Percentiles rank a stretch among this genome's conserved stretches.
These are phyloP conservation scores for Dryas iulia DNA, from an alignment of 1,140 invertebrate genomes.

Conservation along the genomic window DNA sequence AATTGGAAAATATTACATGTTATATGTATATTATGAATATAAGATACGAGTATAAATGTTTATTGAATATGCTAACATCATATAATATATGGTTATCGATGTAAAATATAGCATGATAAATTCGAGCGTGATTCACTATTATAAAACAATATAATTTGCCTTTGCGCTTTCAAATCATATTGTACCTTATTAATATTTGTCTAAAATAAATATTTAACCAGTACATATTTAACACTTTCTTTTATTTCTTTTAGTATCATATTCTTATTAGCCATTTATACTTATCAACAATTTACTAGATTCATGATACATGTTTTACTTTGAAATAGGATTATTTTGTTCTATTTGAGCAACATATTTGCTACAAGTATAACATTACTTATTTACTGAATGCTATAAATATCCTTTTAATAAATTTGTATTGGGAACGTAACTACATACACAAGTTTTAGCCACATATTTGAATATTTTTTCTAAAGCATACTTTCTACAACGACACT, in stretches of 20 bases:
- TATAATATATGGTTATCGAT: constrained; percentile 59
- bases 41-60: constrained; percentile 49
- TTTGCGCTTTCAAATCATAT: constrained; percentile 68
- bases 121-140: constrained; percentile 52
- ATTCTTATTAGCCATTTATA: background rate
- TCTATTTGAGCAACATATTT: background rate
- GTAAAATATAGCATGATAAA: constrained; percentile 60
- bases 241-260: constrained; percentile 35
- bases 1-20: constrained; percentile 44
- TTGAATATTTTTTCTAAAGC: background rate
- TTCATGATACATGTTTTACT: background rate
- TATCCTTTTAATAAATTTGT: background rate
- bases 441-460: background rate
- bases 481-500: constrained; percentile 6
- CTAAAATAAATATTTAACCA: constrained; percentile 77
- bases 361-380: background rate
- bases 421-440: background rate
- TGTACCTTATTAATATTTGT: constrained; percentile 63
- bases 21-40: constrained; percentile 72
- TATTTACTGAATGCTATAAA: background rate
- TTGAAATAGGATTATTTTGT: background rate
- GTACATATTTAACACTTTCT: constrained; percentile 51
- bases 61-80: constrained; percentile 38
- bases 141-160: constrained; percentile 58
- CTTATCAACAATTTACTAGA: background rate